These are phyloP conservation scores for Labeo catla DNA, from an alignment of 2,113 vertebrate species.

Conservation along the genomic window DNA sequence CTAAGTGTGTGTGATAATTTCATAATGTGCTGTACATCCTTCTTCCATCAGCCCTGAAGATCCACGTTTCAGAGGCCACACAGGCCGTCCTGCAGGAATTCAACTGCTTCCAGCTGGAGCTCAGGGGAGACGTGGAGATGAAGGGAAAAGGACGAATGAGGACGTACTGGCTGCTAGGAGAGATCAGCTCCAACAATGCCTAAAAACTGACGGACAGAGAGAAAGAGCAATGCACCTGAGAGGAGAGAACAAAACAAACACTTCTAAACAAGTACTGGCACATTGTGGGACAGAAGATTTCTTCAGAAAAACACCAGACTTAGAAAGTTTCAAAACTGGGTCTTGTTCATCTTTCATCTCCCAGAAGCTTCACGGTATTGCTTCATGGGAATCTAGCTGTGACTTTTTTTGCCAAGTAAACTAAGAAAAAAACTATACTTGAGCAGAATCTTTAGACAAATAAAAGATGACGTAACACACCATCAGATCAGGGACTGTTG, in stretches of 20 bases:
- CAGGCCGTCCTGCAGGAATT: conserved; percentile 82
- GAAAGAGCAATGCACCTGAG: not conserved
- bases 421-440: not conserved
- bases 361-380: not conserved
- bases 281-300: not conserved
- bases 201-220: conserved; percentile 17
- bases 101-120: conserved; percentile 82
- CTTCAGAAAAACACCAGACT: not conserved
- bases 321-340: not conserved
- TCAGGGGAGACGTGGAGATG: conserved; percentile 87
- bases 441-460: not conserved
- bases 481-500: not conserved
- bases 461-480: not conserved
- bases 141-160: conserved; percentile 89
- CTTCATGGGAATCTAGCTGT: not conserved
- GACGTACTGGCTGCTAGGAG: conserved; percentile 87
- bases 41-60: conserved; percentile 83
- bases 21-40: not conserved
- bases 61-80: conserved; percentile 86
- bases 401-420: not conserved
- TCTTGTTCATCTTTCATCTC: not conserved
- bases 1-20: not conserved
- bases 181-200: conserved; percentile 63
- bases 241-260: conserved; percentile 13
- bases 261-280: conserved; percentile 1